phyloP scores from a whole-genome alignment of 2,888 invertebrate genomes.

The Ormia ochracea region DNA sequence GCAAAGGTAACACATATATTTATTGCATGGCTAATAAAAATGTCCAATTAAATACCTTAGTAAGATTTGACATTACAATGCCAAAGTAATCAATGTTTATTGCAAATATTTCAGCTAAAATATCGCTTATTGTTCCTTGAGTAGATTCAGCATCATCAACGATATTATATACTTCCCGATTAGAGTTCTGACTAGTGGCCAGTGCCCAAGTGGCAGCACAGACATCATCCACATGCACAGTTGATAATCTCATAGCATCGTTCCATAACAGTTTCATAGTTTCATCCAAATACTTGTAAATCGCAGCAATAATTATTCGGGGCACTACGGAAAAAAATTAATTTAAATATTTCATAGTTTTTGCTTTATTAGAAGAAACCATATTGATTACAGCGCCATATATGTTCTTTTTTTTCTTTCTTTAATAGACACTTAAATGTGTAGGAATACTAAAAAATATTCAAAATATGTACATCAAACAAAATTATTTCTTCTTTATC shows the following conservation, averaged over 20 bases:
- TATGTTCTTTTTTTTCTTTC: no score
- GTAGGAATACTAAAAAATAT: no score
- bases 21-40: not conserved
- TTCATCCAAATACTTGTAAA: constrained; percentile 91
- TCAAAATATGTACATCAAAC: no score
- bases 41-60: constrained; percentile 80
- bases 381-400: no score
- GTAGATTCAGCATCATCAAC: constrained; percentile 90
- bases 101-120: constrained; percentile 88
- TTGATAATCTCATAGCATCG: constrained; percentile 88
- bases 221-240: constrained; percentile 91
- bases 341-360: not conserved
- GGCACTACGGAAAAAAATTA: constrained; percentile 83
- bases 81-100: constrained; percentile 93
- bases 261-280: constrained; percentile 96
- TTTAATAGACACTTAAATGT: no score
- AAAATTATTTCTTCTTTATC: no score
- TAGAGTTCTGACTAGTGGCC: constrained; percentile 78
- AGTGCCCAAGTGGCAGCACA: constrained; percentile 89
- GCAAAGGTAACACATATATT: constrained; percentile 56
- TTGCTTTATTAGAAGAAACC: not conserved
- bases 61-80: constrained; percentile 86
- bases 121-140: constrained; percentile 88
- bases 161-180: constrained; percentile 85
- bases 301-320: constrained; percentile 89